Conservation (phyloP, 2,113 vertebrate species). For the Glaucomys volans region DNA sequence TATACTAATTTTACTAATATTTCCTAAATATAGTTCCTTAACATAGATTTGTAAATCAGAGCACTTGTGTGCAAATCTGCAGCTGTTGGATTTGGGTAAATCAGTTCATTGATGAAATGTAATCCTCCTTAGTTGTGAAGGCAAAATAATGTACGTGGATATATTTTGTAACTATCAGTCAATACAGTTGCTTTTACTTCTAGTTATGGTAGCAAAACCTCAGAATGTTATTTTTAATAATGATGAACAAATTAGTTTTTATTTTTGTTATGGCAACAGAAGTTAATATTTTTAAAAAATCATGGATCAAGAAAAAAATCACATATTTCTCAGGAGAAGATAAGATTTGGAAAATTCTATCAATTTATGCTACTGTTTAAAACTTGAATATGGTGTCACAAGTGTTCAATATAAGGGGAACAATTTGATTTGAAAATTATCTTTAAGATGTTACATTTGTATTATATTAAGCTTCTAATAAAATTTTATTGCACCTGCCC, state of each 20-base stretch:
- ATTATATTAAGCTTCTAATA: slow-evolving; percentile 19
- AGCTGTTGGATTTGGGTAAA: not conserved
- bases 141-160: not conserved
- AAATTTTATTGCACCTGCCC: not conserved
- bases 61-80: not conserved
- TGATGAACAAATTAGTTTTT: not conserved
- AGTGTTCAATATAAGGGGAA: slow-evolving; percentile 12
- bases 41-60: slow-evolving; percentile 31
- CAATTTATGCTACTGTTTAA: not conserved
- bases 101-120: not conserved
- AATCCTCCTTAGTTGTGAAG: not conserved
- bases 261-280: not conserved
- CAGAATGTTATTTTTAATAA: not conserved
- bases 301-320: not conserved
- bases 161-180: not conserved
- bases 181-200: not conserved
- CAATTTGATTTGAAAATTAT: not conserved
- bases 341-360: not conserved
- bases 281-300: slow-evolving; percentile 6
- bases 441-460: not conserved
- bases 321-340: not conserved
- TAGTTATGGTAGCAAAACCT: not conserved
- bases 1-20: not conserved
- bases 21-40: not conserved
- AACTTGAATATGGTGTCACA: not conserved